Evolutionary conservation across 2,888 invertebrate species (phyloP), one percentile per base, ranked within the genome.

Genomic region (Fragum fragum): DNA sequence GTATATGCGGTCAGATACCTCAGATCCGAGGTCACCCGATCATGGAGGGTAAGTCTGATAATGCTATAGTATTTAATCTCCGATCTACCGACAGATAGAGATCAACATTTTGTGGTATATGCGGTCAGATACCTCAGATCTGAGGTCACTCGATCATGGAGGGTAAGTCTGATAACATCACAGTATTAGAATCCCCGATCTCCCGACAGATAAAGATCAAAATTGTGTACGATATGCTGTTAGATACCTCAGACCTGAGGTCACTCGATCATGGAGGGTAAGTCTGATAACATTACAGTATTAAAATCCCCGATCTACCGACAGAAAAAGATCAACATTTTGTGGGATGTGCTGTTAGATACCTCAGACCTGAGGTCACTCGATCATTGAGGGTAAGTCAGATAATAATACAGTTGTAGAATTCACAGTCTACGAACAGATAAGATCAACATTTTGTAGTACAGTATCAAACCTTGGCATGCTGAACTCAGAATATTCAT

Each of bases 1-100:
- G 93, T 93, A 18, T 94, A 93, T 75, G 89, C 92, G 55, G 93
- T 93, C 18, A 83, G 94, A 53, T 93, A 93, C 83, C 87, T 93
- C 9, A 81, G 91, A 77, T 92, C 92, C 21, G 92, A 92, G 39
- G 83, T 92, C 57, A 91, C 92, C 1, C 80, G 80, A 26, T 91
- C 91, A 16, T 92, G 92, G 92, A 88, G 82, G 79, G 92, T 92
- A 81, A 80, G 89, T 86, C 14, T 47, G 5, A 3, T 47, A 93
- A 68, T 79, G 93, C 28, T 93, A 85, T 84, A 90, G 90, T 74
- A 92, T 93, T 68, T 86, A 88, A 86, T 93, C 55, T 92, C 93
- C 0, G 91, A 92, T 52, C 76, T 92, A 21, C 92, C 91, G 0
- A 83, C 85, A 29, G 89, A 88, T 39, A 92, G 91, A 87, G 93